A percentile compares a stretch with the other conserved stretches of the same genome.
Conservation (phyloP, 2,888 invertebrate species). For the Cynaeus angustus region DNA sequence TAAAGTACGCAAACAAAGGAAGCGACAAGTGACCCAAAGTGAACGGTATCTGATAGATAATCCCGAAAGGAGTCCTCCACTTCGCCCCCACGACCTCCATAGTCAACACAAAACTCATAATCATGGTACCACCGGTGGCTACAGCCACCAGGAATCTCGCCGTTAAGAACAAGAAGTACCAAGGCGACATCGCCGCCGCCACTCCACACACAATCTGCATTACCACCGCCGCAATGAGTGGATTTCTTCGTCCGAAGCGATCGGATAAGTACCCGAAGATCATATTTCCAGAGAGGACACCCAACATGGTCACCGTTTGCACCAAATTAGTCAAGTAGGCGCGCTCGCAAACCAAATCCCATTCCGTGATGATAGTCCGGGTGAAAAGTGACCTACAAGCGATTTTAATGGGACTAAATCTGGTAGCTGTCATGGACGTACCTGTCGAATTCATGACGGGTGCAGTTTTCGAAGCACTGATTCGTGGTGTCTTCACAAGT, state of each 20-base stretch:
- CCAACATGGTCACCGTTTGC: slow-evolving; percentile 85
- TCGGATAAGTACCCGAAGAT: slow-evolving; percentile 84
- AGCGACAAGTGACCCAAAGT: slow-evolving; percentile 75
- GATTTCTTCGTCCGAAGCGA: slow-evolving; percentile 84
- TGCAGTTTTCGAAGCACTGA: slow-evolving; percentile 75
- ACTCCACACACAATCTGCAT: slow-evolving; percentile 83
- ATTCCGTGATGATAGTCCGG: slow-evolving; percentile 84
- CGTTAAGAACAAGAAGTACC: slow-evolving; percentile 78
- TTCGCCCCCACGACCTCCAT: slow-evolving; percentile 76
- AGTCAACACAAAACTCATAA: slow-evolving; percentile 82
- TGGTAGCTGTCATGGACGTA: slow-evolving; percentile 52
- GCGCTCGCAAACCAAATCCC: slow-evolving; percentile 82
- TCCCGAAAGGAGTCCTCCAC: slow-evolving; percentile 75
- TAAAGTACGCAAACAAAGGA: slow-evolving; percentile 73
- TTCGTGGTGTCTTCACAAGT: slow-evolving; percentile 71
- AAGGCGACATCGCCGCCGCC: slow-evolving; percentile 81
- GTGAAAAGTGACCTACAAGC: slow-evolving; percentile 73
- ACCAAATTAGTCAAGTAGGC: slow-evolving; percentile 82
- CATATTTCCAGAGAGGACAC: slow-evolving; percentile 84
- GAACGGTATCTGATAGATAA: slow-evolving; percentile 77
- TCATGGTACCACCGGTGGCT: slow-evolving; percentile 89
- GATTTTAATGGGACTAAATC: slow-evolving; percentile 3
- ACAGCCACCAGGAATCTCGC: slow-evolving; percentile 83
- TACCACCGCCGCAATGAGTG: slow-evolving; percentile 82
- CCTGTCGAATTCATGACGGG: slow-evolving; percentile 77